These are phyloP conservation scores for Trichogramma dendrolimi DNA, from an alignment of 2,888 invertebrate genomes.

Conservation along the genomic window DNA sequence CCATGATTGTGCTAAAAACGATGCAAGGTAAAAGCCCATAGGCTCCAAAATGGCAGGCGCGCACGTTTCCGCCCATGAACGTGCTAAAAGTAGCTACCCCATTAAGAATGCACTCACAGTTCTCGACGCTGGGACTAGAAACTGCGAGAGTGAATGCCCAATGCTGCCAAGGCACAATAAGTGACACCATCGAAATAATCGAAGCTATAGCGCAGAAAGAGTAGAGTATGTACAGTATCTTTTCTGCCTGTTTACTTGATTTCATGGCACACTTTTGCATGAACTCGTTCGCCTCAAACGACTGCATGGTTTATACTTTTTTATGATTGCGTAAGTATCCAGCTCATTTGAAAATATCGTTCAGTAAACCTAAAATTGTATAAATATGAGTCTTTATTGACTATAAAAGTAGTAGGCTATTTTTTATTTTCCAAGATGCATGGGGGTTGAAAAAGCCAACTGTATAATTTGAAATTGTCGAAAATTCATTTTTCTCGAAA, in stretches of 20 bases:
- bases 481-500: too few relatives aligned
- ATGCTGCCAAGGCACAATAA: conserved; percentile 47
- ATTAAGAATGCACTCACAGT: conserved; percentile 51
- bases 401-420: too few relatives aligned
- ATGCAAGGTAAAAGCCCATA: conserved; percentile 41
- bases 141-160: conserved; percentile 49
- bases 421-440: too few relatives aligned
- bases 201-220: conserved; percentile 35
- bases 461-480: too few relatives aligned
- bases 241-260: conserved; percentile 33
- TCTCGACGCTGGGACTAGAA: conserved; percentile 41
- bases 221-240: conserved; percentile 38
- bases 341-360: too few relatives aligned
- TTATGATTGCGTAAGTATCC: too few relatives aligned
- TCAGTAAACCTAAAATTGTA: too few relatives aligned
- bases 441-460: too few relatives aligned
- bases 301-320: too few relatives aligned
- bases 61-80: conserved; percentile 49
- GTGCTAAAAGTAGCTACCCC: conserved; percentile 45
- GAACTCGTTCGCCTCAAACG: too few relatives aligned
- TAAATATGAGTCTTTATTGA: too few relatives aligned
- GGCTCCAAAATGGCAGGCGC: conserved; percentile 47
- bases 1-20: conserved; percentile 38
- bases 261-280: too few relatives aligned
- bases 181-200: conserved; percentile 37